These are phyloP conservation scores for Caenorhabditis parvicauda DNA, from an alignment of 2,888 invertebrate species.

Conservation along the genomic window DNA sequence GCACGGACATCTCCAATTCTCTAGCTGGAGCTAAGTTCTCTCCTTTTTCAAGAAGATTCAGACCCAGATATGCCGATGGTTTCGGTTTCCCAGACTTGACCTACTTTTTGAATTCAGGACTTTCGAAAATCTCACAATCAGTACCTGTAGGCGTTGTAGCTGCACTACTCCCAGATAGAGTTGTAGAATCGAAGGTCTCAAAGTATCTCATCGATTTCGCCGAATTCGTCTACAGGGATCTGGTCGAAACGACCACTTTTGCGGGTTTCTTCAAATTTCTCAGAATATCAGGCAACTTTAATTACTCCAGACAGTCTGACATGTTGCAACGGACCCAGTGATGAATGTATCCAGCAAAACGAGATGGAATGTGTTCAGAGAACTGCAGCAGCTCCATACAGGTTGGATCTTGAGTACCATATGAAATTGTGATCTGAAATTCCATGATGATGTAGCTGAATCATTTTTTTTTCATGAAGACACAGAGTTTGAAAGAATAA, in stretches of 20 bases:
- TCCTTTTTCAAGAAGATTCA: constrained; percentile 16
- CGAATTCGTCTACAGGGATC: constrained; percentile 15
- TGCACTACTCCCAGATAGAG: not conserved
- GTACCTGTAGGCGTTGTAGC: not conserved
- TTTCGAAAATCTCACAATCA: not conserved
- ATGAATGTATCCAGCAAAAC: too few species aligned
- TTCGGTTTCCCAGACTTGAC: too few species aligned
- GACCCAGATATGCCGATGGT: constrained; percentile 21
- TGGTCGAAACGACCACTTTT: constrained; percentile 3
- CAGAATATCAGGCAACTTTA: too few species aligned
- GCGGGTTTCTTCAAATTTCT: not conserved
- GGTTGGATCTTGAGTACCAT: too few species aligned
- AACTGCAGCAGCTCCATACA: too few species aligned
- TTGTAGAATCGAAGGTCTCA: too few species aligned
- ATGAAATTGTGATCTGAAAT: too few species aligned
- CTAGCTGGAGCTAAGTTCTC: constrained; percentile 8
- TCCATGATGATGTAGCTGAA: too few species aligned
- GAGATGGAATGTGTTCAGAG: too few species aligned
- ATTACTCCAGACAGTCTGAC: constrained; percentile 11
- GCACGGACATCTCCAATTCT: not conserved
- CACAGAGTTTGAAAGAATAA: too few species aligned
- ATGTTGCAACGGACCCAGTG: too few species aligned
- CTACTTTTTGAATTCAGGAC: not conserved
- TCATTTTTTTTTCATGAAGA: too few species aligned
- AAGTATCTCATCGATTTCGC: constrained; percentile 14